These are phyloP conservation scores for Tetranychus piercei DNA, from an alignment of 2,888 invertebrate species.

Conservation along the genomic window DNA sequence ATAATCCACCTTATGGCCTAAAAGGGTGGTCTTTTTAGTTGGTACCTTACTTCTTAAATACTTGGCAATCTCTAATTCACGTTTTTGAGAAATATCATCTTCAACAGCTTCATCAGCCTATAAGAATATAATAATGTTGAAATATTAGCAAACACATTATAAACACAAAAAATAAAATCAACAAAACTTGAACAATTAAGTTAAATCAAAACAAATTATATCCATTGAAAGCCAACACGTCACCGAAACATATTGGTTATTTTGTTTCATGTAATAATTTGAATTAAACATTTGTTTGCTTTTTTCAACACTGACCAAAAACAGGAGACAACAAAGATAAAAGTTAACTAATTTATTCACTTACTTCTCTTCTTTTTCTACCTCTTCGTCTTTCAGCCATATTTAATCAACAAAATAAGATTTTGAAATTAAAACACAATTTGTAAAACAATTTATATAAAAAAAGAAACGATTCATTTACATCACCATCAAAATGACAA, in stretches of 20 bases:
- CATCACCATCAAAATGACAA: too few species aligned
- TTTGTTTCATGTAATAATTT: too few species aligned
- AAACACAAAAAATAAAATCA: neutral
- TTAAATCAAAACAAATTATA: too few species aligned
- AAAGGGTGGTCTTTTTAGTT: conserved; percentile 82
- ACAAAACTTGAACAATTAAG: neutral
- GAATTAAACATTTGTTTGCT: neutral
- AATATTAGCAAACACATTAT: neutral
- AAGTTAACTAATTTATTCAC: neutral
- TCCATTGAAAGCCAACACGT: too few species aligned
- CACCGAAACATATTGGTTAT: too few species aligned
- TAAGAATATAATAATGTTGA: neutral
- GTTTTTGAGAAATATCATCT: conserved; percentile 41
- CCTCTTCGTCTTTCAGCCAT: conserved; percentile 4
- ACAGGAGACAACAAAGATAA: neutral
- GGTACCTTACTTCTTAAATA: conserved; percentile 84
- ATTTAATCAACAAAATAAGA: neutral
- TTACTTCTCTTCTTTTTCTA: conserved; percentile 3
- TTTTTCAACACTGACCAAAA: neutral
- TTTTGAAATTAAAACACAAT: too few species aligned
- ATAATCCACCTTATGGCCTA: conserved; percentile 89
- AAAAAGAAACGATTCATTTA: too few species aligned
- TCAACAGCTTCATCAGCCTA: neutral
- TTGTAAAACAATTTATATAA: too few species aligned
- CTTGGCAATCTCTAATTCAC: conserved; percentile 79